Conservation (phyloP, 1,140 invertebrate species). For the Periplaneta americana region DNA sequence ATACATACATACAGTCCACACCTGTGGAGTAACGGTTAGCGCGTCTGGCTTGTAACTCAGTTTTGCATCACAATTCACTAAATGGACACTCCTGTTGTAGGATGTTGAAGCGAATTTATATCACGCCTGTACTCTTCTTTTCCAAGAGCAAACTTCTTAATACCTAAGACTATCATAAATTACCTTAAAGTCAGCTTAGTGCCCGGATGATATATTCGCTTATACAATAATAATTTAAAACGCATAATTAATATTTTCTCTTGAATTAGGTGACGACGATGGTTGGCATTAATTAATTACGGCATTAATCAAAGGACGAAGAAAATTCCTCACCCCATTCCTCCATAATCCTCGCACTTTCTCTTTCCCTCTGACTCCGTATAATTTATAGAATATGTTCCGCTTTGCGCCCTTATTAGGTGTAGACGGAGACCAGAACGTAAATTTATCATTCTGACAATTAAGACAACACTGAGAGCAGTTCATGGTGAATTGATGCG, state of each 20-base stretch:
- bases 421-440: background rate
- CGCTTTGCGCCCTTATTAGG: background rate
- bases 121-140: too few species aligned
- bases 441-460: background rate
- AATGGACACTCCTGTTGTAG: too few species aligned
- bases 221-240: background rate
- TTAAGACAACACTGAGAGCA: background rate
- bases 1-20: too few species aligned
- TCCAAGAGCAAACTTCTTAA: too few species aligned
- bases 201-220: background rate
- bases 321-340: background rate
- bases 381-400: background rate
- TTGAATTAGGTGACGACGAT: background rate
- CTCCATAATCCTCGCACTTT: background rate
- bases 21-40: too few species aligned
- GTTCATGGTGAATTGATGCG: background rate
- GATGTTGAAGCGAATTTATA: too few species aligned
- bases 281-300: background rate
- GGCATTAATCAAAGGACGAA: background rate
- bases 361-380: background rate
- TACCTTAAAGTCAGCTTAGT: background rate
- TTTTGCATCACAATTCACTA: too few species aligned
- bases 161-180: background rate
- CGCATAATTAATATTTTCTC: background rate
- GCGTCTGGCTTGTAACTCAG: too few species aligned